A percentile compares a stretch with the other conserved stretches of the same genome.
These are phyloP conservation scores for Sclerurus mexicanus DNA, from an alignment of 2,113 vertebrate genomes.

Conservation along the genomic window DNA sequence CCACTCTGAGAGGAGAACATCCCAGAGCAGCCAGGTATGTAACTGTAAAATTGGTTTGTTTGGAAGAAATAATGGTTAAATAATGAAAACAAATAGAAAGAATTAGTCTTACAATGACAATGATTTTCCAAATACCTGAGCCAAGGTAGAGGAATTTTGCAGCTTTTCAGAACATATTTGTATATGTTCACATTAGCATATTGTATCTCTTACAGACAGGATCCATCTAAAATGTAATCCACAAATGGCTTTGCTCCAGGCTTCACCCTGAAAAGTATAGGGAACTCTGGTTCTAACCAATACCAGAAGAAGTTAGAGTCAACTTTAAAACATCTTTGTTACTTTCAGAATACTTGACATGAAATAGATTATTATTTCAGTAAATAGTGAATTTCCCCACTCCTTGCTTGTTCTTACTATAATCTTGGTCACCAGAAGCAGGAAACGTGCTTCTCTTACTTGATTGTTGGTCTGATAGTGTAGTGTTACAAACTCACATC, in stretches of 20 bases:
- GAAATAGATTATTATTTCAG: neutral
- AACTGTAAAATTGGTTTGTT: neutral
- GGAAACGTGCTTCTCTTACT: neutral
- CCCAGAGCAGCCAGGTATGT: constrained; percentile 89
- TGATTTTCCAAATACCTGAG: neutral
- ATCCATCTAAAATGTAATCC: neutral
- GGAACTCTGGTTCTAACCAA: neutral
- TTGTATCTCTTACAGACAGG: neutral
- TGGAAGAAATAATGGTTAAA: neutral
- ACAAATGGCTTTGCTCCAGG: neutral
- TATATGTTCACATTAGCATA: neutral
- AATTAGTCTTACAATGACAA: neutral
- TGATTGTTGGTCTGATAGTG: neutral
- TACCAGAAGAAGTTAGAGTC: neutral
- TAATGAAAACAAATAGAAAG: neutral
- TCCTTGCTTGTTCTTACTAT: neutral
- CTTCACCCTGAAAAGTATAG: neutral
- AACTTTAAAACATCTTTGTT: neutral
- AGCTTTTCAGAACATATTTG: neutral
- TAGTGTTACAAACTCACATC: neutral
- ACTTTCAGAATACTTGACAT: neutral
- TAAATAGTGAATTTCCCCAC: neutral
- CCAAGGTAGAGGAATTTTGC: neutral
- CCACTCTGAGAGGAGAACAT: constrained; percentile 90
- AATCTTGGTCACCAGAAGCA: neutral